Percentiles rank a stretch among this genome's conserved stretches.
Conservation (phyloP, 92 coral and sea anemone species). For the Hydrozoanthus gracilis region DNA sequence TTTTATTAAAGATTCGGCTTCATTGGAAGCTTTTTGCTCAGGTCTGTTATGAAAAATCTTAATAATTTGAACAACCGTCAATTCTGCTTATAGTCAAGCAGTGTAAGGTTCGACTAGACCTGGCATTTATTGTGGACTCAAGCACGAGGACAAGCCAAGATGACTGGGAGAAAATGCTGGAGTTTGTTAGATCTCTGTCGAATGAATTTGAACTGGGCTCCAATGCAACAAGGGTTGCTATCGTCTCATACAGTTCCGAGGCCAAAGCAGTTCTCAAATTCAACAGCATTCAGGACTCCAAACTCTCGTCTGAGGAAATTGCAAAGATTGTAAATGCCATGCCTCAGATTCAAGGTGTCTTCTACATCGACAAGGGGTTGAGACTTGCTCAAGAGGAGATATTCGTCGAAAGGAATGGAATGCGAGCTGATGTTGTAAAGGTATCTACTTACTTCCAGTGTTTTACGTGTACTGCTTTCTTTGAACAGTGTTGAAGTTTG, state of each 20-base stretch:
- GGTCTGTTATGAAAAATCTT: too few relatives aligned
- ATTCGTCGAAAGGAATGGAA: constrained; percentile 32
- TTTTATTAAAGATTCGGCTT: too few relatives aligned
- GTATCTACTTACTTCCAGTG: not conserved
- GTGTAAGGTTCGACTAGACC: constrained; percentile 40
- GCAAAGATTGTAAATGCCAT: constrained; percentile 19
- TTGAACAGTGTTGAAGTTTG: too few relatives aligned
- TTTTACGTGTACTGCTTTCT: too few relatives aligned
- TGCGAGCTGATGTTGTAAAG: constrained; percentile 18
- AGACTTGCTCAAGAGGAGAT: constrained; percentile 35
- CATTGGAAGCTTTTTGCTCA: too few relatives aligned
- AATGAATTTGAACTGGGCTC: constrained; percentile 22
- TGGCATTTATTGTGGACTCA: constrained; percentile 39
- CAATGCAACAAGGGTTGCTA: constrained; percentile 31
- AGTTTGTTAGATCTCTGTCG: constrained; percentile 13
- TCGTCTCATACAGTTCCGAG: constrained; percentile 38
- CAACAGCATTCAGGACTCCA: not conserved
- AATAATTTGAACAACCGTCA: not conserved
- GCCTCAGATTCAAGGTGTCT: constrained; percentile 17
- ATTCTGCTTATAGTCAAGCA: constrained; percentile 10
- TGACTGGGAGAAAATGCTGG: constrained; percentile 33
- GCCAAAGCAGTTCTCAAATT: constrained; percentile 21
- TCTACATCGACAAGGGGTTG: constrained; percentile 34
- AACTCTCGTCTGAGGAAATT: constrained; percentile 7
- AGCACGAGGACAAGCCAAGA: constrained; percentile 21